Conservation (phyloP, 2,113 vertebrate genomes). For the Antennarius striatus region DNA sequence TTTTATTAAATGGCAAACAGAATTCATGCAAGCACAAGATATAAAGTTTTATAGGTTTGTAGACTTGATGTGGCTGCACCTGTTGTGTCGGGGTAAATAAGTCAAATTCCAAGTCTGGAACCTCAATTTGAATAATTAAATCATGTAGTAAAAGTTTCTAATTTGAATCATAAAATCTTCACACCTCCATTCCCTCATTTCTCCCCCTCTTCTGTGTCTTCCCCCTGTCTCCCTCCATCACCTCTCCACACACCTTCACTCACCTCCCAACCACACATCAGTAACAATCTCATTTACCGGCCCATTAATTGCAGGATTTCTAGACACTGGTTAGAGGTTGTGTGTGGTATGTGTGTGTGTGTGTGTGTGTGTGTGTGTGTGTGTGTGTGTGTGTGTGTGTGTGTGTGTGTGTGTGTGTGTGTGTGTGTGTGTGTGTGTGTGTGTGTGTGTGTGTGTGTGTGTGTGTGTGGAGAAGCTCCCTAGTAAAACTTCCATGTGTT, state of each 20-base stretch:
- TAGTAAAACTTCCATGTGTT: slow-evolving; percentile 23
- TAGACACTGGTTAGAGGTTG: slow-evolving; percentile 49
- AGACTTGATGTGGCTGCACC: slow-evolving; percentile 4
- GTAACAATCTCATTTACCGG: slow-evolving; percentile 79
- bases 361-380: slow-evolving; percentile 24
- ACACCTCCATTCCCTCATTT: slow-evolving; percentile 33
- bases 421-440: slow-evolving; percentile 8
- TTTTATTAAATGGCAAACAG: no score
- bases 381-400: slow-evolving; percentile 16
- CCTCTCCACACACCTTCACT: slow-evolving; percentile 58
- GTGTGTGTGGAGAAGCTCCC: background rate
- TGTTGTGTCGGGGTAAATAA: slow-evolving; percentile 12
- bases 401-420: background rate
- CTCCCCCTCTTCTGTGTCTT: slow-evolving; percentile 43
- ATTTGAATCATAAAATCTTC: slow-evolving; percentile 67
- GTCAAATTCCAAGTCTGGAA: slow-evolving; percentile 1
- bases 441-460: background rate
- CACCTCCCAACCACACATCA: slow-evolving; percentile 76
- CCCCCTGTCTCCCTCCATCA: slow-evolving; percentile 61
- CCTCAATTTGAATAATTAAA: slow-evolving; percentile 36
- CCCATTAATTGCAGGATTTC: slow-evolving; percentile 74
- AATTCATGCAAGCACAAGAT: background rate
- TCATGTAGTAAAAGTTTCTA: slow-evolving; percentile 56
- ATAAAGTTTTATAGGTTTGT: background rate
- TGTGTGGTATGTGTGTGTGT: slow-evolving; percentile 30